phyloP scores from a whole-genome alignment of 2,888 invertebrate species.

The Hanleya hanleyi region DNA sequence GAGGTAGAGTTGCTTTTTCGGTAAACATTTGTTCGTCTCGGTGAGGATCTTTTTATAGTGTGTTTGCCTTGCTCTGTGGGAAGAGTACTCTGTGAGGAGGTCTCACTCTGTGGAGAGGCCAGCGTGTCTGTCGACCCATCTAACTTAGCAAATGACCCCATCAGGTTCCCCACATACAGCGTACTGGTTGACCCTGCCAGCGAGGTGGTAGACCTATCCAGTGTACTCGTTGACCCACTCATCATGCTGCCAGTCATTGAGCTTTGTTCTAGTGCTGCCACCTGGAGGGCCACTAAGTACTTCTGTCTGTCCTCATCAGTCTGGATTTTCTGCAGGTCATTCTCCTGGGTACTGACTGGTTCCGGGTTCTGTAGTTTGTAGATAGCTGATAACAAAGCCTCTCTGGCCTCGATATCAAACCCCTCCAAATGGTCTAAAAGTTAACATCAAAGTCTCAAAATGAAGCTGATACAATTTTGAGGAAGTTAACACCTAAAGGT shows the following conservation, averaged over 20 bases:
- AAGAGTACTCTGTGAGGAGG: neutral
- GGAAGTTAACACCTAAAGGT: no score
- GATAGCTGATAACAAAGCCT: neutral
- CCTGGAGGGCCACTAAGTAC: slow-evolving; percentile 6
- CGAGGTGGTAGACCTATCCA: neutral
- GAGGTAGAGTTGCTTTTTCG: neutral
- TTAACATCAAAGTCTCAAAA: neutral
- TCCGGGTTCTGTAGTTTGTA: neutral
- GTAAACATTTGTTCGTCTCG: neutral
- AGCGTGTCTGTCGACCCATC: neutral
- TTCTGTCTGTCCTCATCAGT: neutral
- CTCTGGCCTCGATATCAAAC: neutral
- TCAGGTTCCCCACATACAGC: neutral
- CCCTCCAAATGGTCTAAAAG: neutral
- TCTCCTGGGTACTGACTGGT: neutral
- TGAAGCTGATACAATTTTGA: neutral
- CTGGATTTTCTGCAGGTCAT: slow-evolving; percentile 6
- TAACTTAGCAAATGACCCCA: neutral
- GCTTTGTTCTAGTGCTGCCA: neutral
- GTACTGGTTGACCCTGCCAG: neutral
- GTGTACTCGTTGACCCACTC: neutral
- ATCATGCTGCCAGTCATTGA: neutral
- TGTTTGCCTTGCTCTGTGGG: neutral
- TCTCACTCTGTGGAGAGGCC: neutral
- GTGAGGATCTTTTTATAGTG: neutral